Percentiles rank a stretch among this genome's conserved stretches.
These are phyloP conservation scores for Cephus pygmeus DNA, from an alignment of 2,888 invertebrate genomes.

Conservation along the genomic window DNA sequence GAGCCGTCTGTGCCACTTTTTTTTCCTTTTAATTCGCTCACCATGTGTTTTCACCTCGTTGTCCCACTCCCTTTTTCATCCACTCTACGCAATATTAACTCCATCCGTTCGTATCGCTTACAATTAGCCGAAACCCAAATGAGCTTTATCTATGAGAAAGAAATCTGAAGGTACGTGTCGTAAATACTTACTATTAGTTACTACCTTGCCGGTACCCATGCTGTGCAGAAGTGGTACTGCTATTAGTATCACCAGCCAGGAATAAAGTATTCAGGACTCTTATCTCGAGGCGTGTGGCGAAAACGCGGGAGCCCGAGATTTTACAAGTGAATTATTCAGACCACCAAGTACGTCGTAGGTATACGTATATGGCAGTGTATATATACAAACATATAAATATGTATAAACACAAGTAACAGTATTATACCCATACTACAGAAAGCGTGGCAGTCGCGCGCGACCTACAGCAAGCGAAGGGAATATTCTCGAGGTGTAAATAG, in stretches of 20 bases:
- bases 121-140: background rate
- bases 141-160: background rate
- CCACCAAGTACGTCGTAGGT: background rate
- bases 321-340: background rate
- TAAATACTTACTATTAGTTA: background rate
- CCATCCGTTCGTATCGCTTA: background rate
- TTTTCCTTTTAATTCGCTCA: background rate
- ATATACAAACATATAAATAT: background rate
- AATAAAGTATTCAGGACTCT: background rate
- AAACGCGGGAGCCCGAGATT: background rate
- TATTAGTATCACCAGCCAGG: background rate
- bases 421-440: background rate
- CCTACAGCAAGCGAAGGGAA: background rate
- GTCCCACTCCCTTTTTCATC: background rate
- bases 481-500: background rate
- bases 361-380: no score
- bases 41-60: background rate
- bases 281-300: background rate
- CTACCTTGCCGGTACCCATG: background rate
- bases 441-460: background rate
- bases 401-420: background rate
- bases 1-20: background rate
- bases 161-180: background rate
- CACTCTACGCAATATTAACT: background rate
- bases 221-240: background rate